Evolutionary conservation across 2,888 invertebrate species (phyloP), one percentile per base, ranked within the genome.

Genomic region (Drepanosiphum platanoidis): DNA sequence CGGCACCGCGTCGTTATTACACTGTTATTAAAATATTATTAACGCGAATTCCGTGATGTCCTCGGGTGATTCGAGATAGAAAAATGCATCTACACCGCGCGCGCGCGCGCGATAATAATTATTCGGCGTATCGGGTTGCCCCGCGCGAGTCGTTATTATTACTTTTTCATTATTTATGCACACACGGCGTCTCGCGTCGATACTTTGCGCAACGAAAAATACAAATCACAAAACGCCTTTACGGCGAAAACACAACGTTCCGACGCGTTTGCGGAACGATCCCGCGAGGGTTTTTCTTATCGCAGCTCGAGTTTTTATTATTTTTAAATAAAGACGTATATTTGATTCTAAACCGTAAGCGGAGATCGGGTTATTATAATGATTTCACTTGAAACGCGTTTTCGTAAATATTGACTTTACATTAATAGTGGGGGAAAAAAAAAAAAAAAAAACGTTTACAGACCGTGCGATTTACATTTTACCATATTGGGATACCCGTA

Each of bases 1-100:
- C 27, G 27, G 27, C 36, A 2, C 39, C 9, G 13, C 18, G 18
- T 18, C 18, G 15, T 18, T 46, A 42, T 9, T 1, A 42, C 18
- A 34, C 58, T 77, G 75, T 77, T 61, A 77, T 77, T 77, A 77
- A 58, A 77, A 27, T n/a, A n/a, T n/a, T n/a, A n/a, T 36, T 61
- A 61, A 77, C 77, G 39, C 27, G 39, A 64, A 61, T 77, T 77
- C n/a, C 77, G 77, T 77, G 77, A 61, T 77, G 61, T 61, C 77
- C 61, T 77, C 77, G 27, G 77, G 77, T 74, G 9, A 36, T 77
- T 7, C 34, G 11, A 39, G 18, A 39, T 36, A 61, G 30, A 61
- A 77, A 27, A 30, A 61, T 77, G 61, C 36, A 77, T 77, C 18
- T 30, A 36, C 27, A 75, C 58, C 15, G 30, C n/a, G n/a, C n/a